A percentile compares a stretch with the other conserved stretches of the same genome.
Conservation (phyloP, 2,113 vertebrate species). For the Promerops cafer region DNA sequence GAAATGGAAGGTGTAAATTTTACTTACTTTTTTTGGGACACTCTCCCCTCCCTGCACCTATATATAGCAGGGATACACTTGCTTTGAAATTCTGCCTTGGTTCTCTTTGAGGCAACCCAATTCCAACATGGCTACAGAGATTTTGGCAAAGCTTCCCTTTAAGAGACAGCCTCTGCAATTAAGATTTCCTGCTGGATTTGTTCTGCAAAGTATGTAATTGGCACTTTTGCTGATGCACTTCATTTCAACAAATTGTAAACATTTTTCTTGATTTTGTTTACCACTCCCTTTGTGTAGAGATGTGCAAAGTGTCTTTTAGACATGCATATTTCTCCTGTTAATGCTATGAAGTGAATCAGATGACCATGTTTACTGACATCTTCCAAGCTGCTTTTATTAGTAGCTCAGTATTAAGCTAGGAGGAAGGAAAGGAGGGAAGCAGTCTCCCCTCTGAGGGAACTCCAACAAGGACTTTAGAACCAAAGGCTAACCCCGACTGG, state of each 20-base stretch:
- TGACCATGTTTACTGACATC: not conserved
- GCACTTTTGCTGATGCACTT: not conserved
- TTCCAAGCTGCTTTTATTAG: not conserved
- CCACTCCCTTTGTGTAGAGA: not conserved
- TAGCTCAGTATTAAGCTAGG: not conserved
- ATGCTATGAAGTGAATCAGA: not conserved
- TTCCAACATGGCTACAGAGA: not conserved
- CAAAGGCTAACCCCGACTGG: not conserved
- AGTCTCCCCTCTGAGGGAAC: not conserved
- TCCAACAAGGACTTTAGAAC: not conserved
- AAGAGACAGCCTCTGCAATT: not conserved
- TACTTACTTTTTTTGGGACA: not conserved
- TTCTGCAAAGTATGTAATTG: not conserved
- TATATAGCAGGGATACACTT: not conserved
- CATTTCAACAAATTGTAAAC: not conserved
- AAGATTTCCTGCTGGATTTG: not conserved
- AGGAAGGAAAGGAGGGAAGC: not conserved
- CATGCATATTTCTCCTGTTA: not conserved
- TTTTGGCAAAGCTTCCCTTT: not conserved
- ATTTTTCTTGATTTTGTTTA: not conserved
- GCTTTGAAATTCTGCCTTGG: not conserved
- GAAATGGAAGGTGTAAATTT: not conserved
- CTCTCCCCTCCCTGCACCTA: too few relatives aligned
- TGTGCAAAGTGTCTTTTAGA: too few relatives aligned
- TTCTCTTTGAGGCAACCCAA: not conserved